Evolutionary conservation across 2,888 invertebrate genomes (phyloP), one percentile per base, ranked within the genome.

Genomic region (Saturnia pavonia): DNA sequence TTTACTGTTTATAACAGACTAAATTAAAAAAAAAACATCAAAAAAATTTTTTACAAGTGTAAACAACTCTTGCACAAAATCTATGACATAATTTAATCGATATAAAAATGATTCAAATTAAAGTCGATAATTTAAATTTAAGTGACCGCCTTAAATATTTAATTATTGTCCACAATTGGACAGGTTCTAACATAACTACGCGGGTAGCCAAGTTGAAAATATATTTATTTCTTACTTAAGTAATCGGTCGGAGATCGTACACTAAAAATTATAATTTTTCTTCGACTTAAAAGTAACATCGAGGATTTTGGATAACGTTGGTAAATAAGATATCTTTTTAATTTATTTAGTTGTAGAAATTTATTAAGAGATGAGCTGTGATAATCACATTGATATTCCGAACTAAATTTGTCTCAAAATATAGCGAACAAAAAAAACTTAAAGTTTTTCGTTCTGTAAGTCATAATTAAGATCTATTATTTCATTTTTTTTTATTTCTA

Each of bases 191-290:
- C 19, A 22, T 7, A 1, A 65, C 12, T 40, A 65, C n/a, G n/a
- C n/a, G 9, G 42, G 54, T 69, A 70, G 42, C 42, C 65, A 71
- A 65, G 43, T 70, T 67, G 51, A 69, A 70, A 71, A 71, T 68
- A 71, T 71, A 69, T 71, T 70, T 63, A 71, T 71, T 27, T 66
- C 70, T 67, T 70, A 70, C 65, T 65, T 40, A 43, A 54, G 25
- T 70, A 84, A 73, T 82, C 80, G 82, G 79, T 85, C 77, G 79
- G 86, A 86, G 86, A 86, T 86, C 86, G 81, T 84, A 84, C 72
- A 68, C 78, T 79, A 80, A 78, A 70, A 74, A 75, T 75, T 48
- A 63, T 69, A 69, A 71, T 60, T 71, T 73, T 71, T n/a, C 71
- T 67, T 72, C 65, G 69, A 48, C 43, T 65, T 65, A 65, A 65